Evolutionary conservation across 2,113 vertebrate genomes (phyloP), one percentile per base, ranked within the genome.

Genomic region (Perca fluviatilis): DNA sequence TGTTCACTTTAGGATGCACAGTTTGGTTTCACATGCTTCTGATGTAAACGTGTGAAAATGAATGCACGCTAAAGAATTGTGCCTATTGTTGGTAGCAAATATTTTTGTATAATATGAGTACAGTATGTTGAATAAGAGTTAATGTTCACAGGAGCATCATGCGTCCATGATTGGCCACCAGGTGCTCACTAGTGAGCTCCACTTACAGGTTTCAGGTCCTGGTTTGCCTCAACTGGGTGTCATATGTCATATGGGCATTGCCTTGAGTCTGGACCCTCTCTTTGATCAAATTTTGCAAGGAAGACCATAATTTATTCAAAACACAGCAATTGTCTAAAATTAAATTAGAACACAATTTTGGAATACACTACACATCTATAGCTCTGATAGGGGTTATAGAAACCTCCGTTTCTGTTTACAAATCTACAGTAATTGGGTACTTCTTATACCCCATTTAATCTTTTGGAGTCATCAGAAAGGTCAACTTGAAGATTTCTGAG

Each of bases 141-240:
- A 0, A 27, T 47, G 30, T 47, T 21, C 5, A 57, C 21, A 70
- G 14, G 15, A 67, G 43, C 30, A 49, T 0, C 46, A 43, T 27
- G 36, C 3, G 5, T 76, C 36, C 2, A 23, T 33, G 57, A 9
- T 15, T 57, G 46, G n/a, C 43, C 23, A n/a, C 36, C 21, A 33
- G 50, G 23, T n/a, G 47, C 53, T 72, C 46, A 30, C 33, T 46
- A 58, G 6, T 47, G 30, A 47, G 19, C 36, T 69, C 65, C 60
- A 71, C 50, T 60, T 72, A 6, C 43, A 74, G n/a, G 46, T 23
- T 70, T 61, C n/a, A 64, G 68, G 68, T 16, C 21, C 25, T 33
- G 6, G 43, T 53, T 50, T 66, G 53, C 33, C 19, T 73, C 68
- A 66, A 4, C 54, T 46, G 10, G 3, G 9, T 33, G 53, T 67